phyloP scores from a whole-genome alignment of 2,797 vertebrate species.

The Malurus splendens region DNA sequence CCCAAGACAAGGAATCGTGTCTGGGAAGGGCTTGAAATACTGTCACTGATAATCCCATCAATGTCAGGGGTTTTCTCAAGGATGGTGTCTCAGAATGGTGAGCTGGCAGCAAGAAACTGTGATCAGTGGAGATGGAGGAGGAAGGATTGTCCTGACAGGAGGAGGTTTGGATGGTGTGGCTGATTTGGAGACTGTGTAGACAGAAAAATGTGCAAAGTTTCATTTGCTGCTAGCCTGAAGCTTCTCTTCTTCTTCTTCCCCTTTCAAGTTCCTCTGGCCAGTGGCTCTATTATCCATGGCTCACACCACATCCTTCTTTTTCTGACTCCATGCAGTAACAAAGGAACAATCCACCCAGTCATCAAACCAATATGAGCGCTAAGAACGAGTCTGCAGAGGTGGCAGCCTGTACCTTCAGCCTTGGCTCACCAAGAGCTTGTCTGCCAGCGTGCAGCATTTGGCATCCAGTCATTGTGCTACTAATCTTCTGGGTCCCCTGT shows the following conservation, averaged over 20 bases:
- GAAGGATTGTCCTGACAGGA: neutral
- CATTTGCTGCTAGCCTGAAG: neutral
- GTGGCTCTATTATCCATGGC: neutral
- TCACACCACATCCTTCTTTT: neutral
- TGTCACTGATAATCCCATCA: rapidly evolving
- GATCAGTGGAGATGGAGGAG: neutral
- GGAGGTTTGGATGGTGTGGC: neutral
- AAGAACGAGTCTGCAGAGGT: neutral
- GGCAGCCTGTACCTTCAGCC: neutral
- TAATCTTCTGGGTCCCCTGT: neutral
- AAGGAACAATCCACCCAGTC: neutral
- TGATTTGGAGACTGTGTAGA: neutral
- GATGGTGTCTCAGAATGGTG: neutral
- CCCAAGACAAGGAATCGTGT: neutral
- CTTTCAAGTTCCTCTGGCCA: neutral
- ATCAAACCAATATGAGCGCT: neutral
- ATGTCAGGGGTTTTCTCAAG: rapidly evolving
- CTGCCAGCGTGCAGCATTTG: neutral
- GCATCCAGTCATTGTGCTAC: neutral
- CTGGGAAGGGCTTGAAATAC: neutral
- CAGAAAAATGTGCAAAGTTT: neutral
- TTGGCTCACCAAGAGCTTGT: neutral
- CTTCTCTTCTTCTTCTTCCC: neutral
- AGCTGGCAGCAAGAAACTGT: neutral
- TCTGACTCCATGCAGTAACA: neutral